These are phyloP conservation scores for Spongia lamella DNA, from an alignment of 37 sponge, comb jelly and placozoan genomes.

Conservation along the genomic window DNA sequence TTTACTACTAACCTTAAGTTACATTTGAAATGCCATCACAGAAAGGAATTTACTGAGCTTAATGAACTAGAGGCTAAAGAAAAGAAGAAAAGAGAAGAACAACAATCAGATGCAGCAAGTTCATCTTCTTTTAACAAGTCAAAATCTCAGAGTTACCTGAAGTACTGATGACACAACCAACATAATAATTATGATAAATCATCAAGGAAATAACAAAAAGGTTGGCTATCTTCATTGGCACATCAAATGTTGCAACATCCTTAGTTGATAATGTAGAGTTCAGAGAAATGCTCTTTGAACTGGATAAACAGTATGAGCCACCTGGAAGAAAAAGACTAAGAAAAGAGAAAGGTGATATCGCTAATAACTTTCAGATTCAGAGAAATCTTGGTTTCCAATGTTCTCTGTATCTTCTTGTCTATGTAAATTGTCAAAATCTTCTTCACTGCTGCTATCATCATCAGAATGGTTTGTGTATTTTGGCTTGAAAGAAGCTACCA, in stretches of 20 bases:
- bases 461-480: background rate
- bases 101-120: too few species aligned
- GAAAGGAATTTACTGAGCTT: too few species aligned
- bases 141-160: too few species aligned
- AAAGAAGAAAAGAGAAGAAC: too few species aligned
- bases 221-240: too few species aligned
- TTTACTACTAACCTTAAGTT: too few species aligned
- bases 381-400: background rate
- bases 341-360: background rate
- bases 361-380: background rate
- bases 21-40: too few species aligned
- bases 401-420: background rate
- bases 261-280: conserved; percentile 9
- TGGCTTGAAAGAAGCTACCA: background rate
- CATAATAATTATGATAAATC: too few species aligned
- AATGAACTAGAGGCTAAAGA: too few species aligned
- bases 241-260: background rate
- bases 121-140: too few species aligned
- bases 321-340: background rate
- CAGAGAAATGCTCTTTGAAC: background rate
- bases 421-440: conserved; percentile 1
- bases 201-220: too few species aligned
- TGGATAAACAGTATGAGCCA: background rate
- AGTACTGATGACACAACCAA: too few species aligned
- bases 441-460: conserved; percentile 5